Evolutionary conservation across 2,797 vertebrate species (phyloP).

Genomic region (Thaleichthys pacificus): DNA sequence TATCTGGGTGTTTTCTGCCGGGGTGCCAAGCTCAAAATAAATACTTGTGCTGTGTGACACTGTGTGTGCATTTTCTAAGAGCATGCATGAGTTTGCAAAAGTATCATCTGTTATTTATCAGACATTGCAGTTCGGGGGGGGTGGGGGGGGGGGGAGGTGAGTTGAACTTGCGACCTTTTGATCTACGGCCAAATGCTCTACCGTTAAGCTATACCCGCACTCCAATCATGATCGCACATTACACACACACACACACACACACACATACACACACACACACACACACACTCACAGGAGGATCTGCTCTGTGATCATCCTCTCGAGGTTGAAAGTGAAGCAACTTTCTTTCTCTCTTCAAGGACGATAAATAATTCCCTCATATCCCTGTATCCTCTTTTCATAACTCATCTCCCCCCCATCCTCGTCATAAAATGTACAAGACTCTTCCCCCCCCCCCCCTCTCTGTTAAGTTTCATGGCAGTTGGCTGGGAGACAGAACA

Average conservation of each 20-base stretch:
- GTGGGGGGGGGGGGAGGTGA: no score
- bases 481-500: conserved; percentile 47
- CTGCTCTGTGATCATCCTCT: conserved; percentile 26
- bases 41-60: neutral
- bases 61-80: neutral
- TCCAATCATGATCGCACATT: no score
- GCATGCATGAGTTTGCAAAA: no score
- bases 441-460: conserved; percentile 33
- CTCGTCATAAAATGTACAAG: conserved; percentile 26
- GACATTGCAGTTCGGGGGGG: no score
- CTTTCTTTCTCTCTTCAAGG: conserved; percentile 20
- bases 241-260: neutral
- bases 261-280: conserved; percentile 47
- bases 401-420: conserved; percentile 9
- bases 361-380: conserved; percentile 48
- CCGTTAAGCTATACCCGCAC: no score
- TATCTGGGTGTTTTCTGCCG: neutral
- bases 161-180: no score
- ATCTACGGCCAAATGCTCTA: no score
- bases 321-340: conserved; percentile 31
- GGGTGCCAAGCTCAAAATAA: no score
- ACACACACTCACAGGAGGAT: conserved; percentile 43
- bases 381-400: conserved; percentile 25
- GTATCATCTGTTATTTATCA: no score
- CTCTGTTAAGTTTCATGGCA: conserved; percentile 47